These are phyloP conservation scores for Paraescarpia echinospica DNA, from an alignment of 1,140 invertebrate genomes.

Conservation along the genomic window DNA sequence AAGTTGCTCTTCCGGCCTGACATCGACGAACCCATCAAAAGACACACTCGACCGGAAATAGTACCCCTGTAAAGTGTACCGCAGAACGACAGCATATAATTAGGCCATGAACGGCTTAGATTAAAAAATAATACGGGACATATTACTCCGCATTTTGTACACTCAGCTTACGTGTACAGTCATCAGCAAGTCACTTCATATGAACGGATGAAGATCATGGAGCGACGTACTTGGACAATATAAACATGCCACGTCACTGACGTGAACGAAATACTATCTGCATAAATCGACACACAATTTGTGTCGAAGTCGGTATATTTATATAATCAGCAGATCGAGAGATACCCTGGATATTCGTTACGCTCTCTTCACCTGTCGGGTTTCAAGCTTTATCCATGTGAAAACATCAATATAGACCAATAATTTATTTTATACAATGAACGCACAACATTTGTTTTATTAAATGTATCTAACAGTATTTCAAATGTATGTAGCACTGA, in stretches of 20 bases:
- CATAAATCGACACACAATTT: background rate
- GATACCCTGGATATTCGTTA: background rate
- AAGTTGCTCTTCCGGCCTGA: constrained; percentile 46
- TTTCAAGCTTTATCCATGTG: background rate
- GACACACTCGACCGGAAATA: background rate
- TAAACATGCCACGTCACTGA: background rate
- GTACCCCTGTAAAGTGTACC: background rate
- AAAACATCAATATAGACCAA: background rate
- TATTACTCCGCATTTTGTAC: background rate
- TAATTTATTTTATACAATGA: background rate
- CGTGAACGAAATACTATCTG: background rate
- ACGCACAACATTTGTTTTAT: background rate
- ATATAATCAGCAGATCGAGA: background rate
- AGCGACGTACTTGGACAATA: background rate
- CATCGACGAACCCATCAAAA: constrained; percentile 34
- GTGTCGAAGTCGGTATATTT: background rate
- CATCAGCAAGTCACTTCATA: background rate
- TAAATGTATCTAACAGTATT: background rate
- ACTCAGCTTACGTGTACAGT: background rate
- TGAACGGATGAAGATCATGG: background rate
- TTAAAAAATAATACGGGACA: background rate
- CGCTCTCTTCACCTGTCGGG: background rate
- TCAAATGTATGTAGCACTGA: background rate
- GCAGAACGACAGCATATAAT: background rate
- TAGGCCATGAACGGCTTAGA: background rate